Evolutionary conservation across 2,888 invertebrate species (phyloP), one percentile per base, ranked within the genome.

Genomic region (Luffia ferchaultella): DNA sequence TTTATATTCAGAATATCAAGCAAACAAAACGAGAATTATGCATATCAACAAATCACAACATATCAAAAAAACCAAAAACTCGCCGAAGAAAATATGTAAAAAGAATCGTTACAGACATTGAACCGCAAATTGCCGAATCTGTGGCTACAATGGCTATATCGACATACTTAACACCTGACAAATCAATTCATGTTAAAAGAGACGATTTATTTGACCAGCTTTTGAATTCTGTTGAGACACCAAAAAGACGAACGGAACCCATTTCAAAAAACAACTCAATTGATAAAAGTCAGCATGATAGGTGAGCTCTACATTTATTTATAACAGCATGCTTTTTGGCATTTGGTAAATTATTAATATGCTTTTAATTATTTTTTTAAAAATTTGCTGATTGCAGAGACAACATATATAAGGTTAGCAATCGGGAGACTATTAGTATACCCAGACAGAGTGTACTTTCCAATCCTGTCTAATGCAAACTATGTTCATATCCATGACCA

Each of bases 1-100:
- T 71, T 71, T 83, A 72, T 51, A 82, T 80, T 42, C 65, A 77
- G 63, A 83, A 80, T 61, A 71, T 83, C 48, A 83, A 82, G 57
- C 76, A 78, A 68, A 73, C 74, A 45, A 80, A 80, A 55, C 68
- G 73, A 43, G 80, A 80, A 58, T 55, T 74, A 49, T 77, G 79
- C 49, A 66, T 65, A 5, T 53, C 68, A 1, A 66, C 72, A 1
- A 69, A 67, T 52, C 62, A 64, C 42, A 62, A 60, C 18, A 63
- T 60, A 40, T 57, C 60, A 5, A 60, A 64, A 55, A 65, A 69
- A 7, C 73, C 65, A 40, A 76, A 68, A 65, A 68, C 74, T 15
- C 71, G 73, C n/a, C 82, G 78, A 60, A 73, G 65, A 59, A 83
- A 82, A 60, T 74, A 70, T 55, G 79, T 78, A 0, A 80, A 72